A percentile compares a stretch with the other conserved stretches of the same genome.
These are phyloP conservation scores for Clamator glandarius DNA, from an alignment of 2,797 vertebrate species.

Conservation along the genomic window DNA sequence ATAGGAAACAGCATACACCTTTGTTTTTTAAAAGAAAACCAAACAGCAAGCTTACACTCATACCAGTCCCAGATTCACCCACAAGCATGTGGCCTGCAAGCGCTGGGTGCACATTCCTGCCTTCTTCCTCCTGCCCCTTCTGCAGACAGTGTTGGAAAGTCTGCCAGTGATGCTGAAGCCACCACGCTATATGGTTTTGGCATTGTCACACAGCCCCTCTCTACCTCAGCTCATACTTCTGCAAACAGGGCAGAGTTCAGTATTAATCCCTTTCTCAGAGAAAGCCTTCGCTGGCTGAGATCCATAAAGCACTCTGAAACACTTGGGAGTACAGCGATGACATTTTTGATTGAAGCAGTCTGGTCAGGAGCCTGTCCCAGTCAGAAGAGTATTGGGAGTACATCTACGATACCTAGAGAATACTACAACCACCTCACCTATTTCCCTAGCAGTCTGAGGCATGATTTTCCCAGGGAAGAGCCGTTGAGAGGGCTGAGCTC, in stretches of 20 bases:
- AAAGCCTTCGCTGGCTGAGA: rapidly evolving
- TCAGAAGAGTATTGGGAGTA: background rate
- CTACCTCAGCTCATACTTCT: background rate
- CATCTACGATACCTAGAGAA: background rate
- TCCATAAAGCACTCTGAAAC: background rate
- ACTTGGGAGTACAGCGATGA: background rate
- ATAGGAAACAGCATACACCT: background rate
- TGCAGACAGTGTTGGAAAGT: background rate
- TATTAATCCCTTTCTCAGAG: rapidly evolving
- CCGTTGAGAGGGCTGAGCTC: background rate
- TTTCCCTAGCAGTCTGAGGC: background rate
- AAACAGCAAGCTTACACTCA: background rate
- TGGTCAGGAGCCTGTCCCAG: background rate
- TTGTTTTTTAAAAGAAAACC: background rate
- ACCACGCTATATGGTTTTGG: rapidly evolving
- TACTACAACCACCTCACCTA: background rate
- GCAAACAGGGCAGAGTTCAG: background rate
- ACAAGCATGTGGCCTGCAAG: background rate
- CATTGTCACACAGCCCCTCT: background rate
- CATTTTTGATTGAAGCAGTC: background rate
- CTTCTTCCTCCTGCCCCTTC: background rate
- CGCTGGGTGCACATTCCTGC: background rate
- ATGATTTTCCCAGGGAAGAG: background rate
- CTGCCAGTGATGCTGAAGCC: background rate
- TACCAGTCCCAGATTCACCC: background rate